Conservation (phyloP, 2,888 invertebrate species). For the Himalopsyche anomala region DNA sequence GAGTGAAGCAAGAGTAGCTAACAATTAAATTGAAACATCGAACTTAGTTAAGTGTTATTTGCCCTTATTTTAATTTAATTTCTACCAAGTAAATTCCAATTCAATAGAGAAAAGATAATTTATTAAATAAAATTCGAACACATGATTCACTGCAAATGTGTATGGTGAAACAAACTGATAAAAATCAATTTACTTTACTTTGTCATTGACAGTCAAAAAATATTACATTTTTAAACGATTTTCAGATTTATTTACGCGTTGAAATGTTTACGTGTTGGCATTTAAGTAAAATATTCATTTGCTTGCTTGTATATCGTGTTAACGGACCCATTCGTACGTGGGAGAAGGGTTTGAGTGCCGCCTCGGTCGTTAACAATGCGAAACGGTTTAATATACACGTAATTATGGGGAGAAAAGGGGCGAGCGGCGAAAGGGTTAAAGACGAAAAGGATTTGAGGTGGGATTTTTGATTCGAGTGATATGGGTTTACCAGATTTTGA, state of each 20-base stretch:
- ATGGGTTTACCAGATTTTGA: not conserved
- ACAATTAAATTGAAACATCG: too few relatives aligned
- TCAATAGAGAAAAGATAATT: too few relatives aligned
- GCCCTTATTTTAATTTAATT: too few relatives aligned
- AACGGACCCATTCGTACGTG: conserved; percentile 34
- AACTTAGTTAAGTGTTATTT: too few relatives aligned
- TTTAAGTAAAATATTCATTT: conserved; percentile 26
- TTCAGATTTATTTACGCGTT: not conserved
- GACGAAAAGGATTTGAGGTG: conserved; percentile 10
- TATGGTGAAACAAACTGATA: too few relatives aligned
- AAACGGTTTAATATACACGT: conserved; percentile 64
- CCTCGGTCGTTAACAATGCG: conserved; percentile 59
- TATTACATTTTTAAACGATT: not conserved
- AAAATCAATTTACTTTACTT: too few relatives aligned
- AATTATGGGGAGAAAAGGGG: conserved; percentile 53
- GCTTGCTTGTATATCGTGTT: conserved; percentile 23
- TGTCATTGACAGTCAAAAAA: not conserved
- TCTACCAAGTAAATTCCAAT: too few relatives aligned
- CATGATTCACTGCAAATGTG: too few relatives aligned
- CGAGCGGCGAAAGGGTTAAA: not conserved
- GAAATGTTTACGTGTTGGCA: conserved; percentile 8
- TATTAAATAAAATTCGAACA: too few relatives aligned
- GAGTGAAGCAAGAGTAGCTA: too few relatives aligned
- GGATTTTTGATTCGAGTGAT: conserved; percentile 41
- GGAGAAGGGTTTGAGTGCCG: conserved; percentile 44